Evolutionary conservation across 2,113 vertebrate species (phyloP).

Genomic region (Albula glossodonta): DNA sequence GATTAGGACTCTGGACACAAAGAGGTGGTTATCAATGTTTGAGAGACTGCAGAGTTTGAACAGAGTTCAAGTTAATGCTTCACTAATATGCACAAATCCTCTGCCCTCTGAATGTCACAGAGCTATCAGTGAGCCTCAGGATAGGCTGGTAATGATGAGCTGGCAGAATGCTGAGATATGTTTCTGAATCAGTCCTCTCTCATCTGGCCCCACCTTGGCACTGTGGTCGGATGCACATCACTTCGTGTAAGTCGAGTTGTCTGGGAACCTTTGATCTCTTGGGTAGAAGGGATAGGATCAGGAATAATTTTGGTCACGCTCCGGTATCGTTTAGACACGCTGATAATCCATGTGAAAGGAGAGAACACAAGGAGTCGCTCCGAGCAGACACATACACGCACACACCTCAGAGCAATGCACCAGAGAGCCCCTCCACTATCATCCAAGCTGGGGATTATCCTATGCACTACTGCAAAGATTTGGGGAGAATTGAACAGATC

Average conservation of each 20-base stretch:
- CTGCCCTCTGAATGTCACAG: background rate
- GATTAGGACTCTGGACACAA: conserved; percentile 4
- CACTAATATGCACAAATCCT: background rate
- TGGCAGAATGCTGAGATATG: conserved; percentile 14
- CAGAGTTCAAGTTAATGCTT: background rate
- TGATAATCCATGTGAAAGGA: conserved; percentile 50
- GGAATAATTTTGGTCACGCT: conserved; percentile 23
- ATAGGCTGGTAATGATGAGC: background rate
- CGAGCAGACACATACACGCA: background rate
- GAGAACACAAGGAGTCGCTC: background rate
- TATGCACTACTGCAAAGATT: background rate
- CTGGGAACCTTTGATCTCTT: conserved; percentile 60
- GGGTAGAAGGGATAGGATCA: conserved; percentile 47
- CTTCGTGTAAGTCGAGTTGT: conserved; percentile 44
- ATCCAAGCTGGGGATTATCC: background rate
- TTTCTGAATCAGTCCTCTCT: background rate
- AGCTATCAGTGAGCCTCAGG: background rate
- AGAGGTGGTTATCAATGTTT: conserved; percentile 11
- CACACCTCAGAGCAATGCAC: background rate
- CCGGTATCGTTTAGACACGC: conserved; percentile 32
- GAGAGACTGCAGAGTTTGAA: background rate
- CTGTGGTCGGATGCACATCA: conserved; percentile 23
- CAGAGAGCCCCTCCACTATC: background rate
- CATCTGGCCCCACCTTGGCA: background rate
- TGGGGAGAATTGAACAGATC: background rate